phyloP scores from a whole-genome alignment of 35 echinoderm and acorn worm species.

The Heliocidaris erythrogramma region DNA sequence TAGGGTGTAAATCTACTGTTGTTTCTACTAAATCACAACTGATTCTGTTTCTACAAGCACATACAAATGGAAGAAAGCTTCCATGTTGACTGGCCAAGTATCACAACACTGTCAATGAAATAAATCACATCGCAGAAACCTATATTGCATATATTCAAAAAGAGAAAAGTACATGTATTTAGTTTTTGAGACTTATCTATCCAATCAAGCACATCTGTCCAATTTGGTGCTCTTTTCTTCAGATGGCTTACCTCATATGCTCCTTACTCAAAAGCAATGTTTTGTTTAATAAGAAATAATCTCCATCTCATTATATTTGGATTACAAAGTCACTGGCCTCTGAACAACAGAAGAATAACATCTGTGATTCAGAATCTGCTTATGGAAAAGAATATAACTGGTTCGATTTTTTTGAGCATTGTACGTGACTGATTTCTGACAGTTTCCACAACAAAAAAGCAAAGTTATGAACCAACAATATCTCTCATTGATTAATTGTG shows the following conservation, averaged over 20 bases:
- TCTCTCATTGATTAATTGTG: conserved; percentile 47
- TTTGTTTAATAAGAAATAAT: neutral
- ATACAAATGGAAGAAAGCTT: neutral
- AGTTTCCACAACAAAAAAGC: conserved; percentile 8
- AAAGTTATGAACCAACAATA: conserved; percentile 9
- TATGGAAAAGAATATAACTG: neutral
- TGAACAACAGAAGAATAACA: conserved; percentile 11
- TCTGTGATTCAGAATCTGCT: neutral
- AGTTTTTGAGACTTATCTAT: neutral
- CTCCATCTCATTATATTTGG: neutral
- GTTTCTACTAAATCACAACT: neutral
- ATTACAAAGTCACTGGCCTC: conserved; percentile 38
- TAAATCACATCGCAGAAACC: neutral
- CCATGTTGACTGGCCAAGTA: neutral
- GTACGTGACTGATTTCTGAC: conserved; percentile 18
- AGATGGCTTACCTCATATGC: neutral
- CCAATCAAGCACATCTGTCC: neutral
- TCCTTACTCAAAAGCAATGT: neutral
- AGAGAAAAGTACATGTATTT: neutral
- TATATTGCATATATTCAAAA: neutral
- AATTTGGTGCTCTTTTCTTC: neutral
- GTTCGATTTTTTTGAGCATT: neutral
- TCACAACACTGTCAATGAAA: neutral
- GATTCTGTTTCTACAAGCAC: neutral
- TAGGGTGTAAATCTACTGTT: too few relatives aligned